Evolutionary conservation across 2,113 vertebrate species (phyloP).

Genomic region (Pelvicachromis taeniatus): DNA sequence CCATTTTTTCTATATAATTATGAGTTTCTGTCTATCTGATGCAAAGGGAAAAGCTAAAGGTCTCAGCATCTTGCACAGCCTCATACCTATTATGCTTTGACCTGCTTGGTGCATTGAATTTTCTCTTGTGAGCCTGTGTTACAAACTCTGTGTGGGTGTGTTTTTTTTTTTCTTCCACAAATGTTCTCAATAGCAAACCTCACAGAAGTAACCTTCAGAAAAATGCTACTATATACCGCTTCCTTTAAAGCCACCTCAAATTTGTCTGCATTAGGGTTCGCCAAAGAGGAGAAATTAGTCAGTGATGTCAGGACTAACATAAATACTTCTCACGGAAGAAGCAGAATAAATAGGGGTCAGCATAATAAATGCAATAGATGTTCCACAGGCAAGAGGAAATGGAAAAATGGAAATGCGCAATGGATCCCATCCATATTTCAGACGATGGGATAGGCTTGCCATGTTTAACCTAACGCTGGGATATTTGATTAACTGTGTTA

Average conservation of each 20-base stretch:
- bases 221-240: not conserved
- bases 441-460: slow-evolving; percentile 63
- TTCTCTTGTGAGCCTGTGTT: not conserved
- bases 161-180: not conserved
- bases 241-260: not conserved
- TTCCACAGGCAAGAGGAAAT: slow-evolving; percentile 48
- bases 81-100: slow-evolving; percentile 16
- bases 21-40: not conserved
- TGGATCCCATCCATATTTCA: slow-evolving; percentile 61
- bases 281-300: slow-evolving; percentile 32
- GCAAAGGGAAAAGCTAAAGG: not conserved
- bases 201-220: slow-evolving; percentile 21
- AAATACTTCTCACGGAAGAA: slow-evolving; percentile 44
- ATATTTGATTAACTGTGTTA: slow-evolving; percentile 75
- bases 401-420: slow-evolving; percentile 55
- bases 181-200: slow-evolving; percentile 13
- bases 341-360: slow-evolving; percentile 49
- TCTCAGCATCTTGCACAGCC: not conserved
- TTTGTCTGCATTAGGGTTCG: slow-evolving; percentile 14
- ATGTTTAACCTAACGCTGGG: slow-evolving; percentile 68
- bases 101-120: not conserved
- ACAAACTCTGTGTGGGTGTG: slow-evolving; percentile 14
- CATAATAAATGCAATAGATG: slow-evolving; percentile 53
- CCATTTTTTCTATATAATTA: not conserved
- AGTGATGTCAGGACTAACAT: slow-evolving; percentile 15